Evolutionary conservation across 92 coral and sea anemone species (phyloP).

Genomic region (Zoanthus sansibaricus): DNA sequence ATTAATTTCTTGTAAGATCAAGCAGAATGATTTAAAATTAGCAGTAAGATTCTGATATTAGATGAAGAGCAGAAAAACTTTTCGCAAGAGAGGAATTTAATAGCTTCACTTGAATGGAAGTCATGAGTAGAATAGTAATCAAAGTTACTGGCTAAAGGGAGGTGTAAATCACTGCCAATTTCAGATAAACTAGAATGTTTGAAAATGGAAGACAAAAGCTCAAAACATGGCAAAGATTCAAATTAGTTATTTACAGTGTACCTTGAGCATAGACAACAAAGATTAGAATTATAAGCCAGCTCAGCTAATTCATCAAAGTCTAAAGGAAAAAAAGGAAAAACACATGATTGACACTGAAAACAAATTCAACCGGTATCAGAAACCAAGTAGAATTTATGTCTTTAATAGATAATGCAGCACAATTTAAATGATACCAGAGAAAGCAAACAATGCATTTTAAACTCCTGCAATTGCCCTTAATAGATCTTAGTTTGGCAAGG

Average conservation of each 20-base stretch:
- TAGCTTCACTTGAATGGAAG: conserved; percentile 19
- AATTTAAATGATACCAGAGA: conserved; percentile 21
- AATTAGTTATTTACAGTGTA: conserved; percentile 18
- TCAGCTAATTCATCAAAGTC: conserved; percentile 31
- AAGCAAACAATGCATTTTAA: conserved; percentile 16
- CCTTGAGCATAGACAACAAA: conserved; percentile 22
- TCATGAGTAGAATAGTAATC: conserved; percentile 25
- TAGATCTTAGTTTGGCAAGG: neutral
- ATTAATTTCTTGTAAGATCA: neutral
- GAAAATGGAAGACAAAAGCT: conserved; percentile 24
- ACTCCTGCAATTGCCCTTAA: conserved; percentile 17
- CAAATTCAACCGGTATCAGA: conserved; percentile 33
- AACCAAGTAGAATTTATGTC: conserved; percentile 9
- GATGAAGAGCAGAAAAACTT: conserved; percentile 14
- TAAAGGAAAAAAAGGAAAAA: conserved; percentile 30
- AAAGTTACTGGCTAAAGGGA: conserved; percentile 26
- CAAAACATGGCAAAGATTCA: conserved; percentile 23
- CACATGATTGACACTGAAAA: conserved; percentile 27
- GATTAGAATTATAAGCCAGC: conserved; percentile 25
- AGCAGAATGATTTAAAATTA: too few relatives aligned
- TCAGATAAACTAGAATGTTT: conserved; percentile 18
- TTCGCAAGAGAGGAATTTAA: conserved; percentile 16
- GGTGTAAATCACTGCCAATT: conserved; percentile 24
- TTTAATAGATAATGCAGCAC: conserved; percentile 3
- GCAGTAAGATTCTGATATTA: conserved; percentile 16